phyloP scores from a whole-genome alignment of 1,140 invertebrate genomes.

The Pogonomyrmex californicus region DNA sequence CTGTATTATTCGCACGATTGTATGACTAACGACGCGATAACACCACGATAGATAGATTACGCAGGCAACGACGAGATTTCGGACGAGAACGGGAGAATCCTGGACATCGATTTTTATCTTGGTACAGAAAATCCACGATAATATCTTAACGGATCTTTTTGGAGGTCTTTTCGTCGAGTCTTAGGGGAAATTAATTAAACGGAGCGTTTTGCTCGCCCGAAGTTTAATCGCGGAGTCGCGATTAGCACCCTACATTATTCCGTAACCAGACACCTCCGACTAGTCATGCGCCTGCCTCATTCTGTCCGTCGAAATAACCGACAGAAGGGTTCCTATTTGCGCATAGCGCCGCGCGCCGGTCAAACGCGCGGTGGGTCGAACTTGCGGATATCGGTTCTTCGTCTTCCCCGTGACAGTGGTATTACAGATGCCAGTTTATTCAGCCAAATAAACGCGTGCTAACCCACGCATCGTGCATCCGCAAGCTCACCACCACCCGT shows the following conservation, averaged over 20 bases:
- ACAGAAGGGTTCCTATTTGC: constrained; percentile 60
- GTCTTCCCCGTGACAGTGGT: constrained; percentile 52
- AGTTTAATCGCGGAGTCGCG: constrained; percentile 36
- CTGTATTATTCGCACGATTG: not conserved
- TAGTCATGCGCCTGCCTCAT: constrained; percentile 52
- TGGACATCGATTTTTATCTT: not conserved
- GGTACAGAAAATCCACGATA: not conserved
- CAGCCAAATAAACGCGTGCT: constrained; percentile 54
- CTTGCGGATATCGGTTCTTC: constrained; percentile 59
- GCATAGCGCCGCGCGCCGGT: constrained; percentile 32
- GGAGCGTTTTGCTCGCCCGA: not conserved
- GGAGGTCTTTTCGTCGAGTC: no score
- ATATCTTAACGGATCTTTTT: not conserved
- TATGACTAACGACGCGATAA: not conserved
- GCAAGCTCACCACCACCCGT: not conserved
- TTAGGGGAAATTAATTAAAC: constrained; percentile 3
- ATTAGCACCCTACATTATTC: not conserved
- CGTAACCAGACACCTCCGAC: constrained; percentile 27
- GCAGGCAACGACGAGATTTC: not conserved
- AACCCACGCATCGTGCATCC: not conserved
- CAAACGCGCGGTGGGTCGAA: constrained; percentile 52
- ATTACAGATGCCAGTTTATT: constrained; percentile 61
- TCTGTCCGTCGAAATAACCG: constrained; percentile 56
- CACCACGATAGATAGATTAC: no score
- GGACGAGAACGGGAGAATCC: not conserved